These are phyloP conservation scores for Entomobrya proxima DNA, from an alignment of 2,888 invertebrate species.

Conservation along the genomic window DNA sequence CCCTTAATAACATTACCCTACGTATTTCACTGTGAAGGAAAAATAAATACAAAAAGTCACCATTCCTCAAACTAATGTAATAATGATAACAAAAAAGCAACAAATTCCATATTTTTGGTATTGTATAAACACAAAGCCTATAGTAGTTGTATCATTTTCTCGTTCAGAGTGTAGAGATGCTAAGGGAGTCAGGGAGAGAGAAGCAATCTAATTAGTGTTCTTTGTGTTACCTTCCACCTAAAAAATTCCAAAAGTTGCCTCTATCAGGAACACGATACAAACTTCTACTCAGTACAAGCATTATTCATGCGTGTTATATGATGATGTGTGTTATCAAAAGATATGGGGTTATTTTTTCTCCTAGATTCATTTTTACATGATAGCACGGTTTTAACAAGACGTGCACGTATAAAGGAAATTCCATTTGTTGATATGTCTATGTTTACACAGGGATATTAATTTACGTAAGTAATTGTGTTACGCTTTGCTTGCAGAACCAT, in stretches of 20 bases:
- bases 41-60: background rate
- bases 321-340: background rate
- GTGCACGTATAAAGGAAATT: background rate
- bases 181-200: background rate
- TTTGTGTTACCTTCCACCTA: slow-evolving; percentile 1
- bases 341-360: background rate
- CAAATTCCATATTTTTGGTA: background rate
- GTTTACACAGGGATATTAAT: background rate
- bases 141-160: background rate
- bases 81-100: slow-evolving; percentile 15
- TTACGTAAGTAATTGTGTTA: slow-evolving; percentile 11
- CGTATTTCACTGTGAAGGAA: background rate
- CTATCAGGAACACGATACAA: background rate
- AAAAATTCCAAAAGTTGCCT: background rate
- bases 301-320: background rate
- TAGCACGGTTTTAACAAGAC: background rate
- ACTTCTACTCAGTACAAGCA: background rate
- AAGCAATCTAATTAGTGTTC: slow-evolving; percentile 44
- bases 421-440: background rate
- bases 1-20: background rate
- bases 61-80: background rate
- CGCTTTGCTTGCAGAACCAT: background rate
- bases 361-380: background rate
- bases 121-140: background rate
- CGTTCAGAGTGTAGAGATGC: no score